These are phyloP conservation scores for Drosophila equinoxialis DNA, from an alignment of 1,140 invertebrate genomes.

Conservation along the genomic window DNA sequence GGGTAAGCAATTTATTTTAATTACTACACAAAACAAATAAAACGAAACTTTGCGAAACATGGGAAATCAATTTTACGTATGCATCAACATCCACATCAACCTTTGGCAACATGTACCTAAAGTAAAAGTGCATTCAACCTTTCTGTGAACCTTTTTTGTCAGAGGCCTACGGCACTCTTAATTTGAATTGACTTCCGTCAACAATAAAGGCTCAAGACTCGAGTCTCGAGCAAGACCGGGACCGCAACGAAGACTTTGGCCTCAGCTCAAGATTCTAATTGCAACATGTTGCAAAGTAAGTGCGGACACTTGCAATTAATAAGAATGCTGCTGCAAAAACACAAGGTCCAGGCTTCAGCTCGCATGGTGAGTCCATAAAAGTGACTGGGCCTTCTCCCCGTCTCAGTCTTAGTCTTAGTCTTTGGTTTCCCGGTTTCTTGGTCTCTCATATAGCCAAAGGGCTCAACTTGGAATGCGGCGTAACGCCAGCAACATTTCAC, in stretches of 20 bases:
- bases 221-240: no score
- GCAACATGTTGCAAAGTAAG: constrained; percentile 80
- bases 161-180: constrained; percentile 45
- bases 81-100: constrained; percentile 14
- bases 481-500: constrained; percentile 82
- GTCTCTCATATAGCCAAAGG: constrained; percentile 58
- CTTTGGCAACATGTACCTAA: constrained; percentile 39
- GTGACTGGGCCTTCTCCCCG: constrained; percentile 34
- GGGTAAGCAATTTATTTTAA: constrained; percentile 74
- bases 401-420: constrained; percentile 28
- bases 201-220: constrained; percentile 39
- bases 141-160: background rate
- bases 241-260: constrained; percentile 11
- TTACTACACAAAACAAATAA: constrained; percentile 47
- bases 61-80: constrained; percentile 72
- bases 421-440: constrained; percentile 5
- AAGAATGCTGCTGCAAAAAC: constrained; percentile 58
- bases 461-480: constrained; percentile 70
- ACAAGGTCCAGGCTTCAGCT: constrained; percentile 28
- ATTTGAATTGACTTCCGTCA: constrained; percentile 80
- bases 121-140: constrained; percentile 56
- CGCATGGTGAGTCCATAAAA: constrained; percentile 52
- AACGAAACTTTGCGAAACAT: constrained; percentile 45
- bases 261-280: constrained; percentile 70
- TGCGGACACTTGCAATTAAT: constrained; percentile 82